These are phyloP conservation scores for Platysteira castanea DNA, from an alignment of 2,113 vertebrate genomes.

Conservation along the genomic window DNA sequence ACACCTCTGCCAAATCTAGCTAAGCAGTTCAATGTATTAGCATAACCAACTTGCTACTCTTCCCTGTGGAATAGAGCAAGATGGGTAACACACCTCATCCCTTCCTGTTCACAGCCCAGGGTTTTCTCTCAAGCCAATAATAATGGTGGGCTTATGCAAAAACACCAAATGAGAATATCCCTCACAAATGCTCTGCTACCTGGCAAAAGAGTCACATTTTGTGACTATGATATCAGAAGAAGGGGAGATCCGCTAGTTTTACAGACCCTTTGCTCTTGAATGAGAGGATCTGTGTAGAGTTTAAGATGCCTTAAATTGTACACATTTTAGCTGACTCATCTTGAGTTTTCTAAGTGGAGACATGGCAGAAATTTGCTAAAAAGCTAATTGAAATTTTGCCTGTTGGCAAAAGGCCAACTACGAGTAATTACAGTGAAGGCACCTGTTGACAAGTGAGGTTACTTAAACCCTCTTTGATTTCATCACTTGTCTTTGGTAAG, in stretches of 20 bases:
- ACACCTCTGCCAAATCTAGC: background rate
- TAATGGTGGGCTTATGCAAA: background rate
- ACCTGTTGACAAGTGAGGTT: background rate
- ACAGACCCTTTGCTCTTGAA: background rate
- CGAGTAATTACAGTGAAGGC: background rate
- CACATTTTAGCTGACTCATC: background rate
- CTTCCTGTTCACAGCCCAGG: background rate
- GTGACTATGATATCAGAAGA: background rate
- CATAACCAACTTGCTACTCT: background rate
- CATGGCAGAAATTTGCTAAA: background rate
- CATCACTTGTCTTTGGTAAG: conserved; percentile 16
- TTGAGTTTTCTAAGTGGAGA: background rate
- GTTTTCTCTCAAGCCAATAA: background rate
- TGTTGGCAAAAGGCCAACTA: background rate
- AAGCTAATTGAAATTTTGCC: background rate
- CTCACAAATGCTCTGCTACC: background rate
- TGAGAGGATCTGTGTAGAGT: background rate
- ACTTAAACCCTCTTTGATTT: conserved; percentile 12
- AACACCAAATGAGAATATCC: background rate
- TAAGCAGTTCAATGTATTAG: background rate
- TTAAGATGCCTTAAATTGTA: background rate
- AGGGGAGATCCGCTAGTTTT: background rate
- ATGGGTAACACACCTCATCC: background rate
- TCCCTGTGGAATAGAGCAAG: background rate
- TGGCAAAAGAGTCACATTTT: background rate